Conservation (phyloP, 92 coral and sea anemone genomes). For the Bergia sp. region DNA sequence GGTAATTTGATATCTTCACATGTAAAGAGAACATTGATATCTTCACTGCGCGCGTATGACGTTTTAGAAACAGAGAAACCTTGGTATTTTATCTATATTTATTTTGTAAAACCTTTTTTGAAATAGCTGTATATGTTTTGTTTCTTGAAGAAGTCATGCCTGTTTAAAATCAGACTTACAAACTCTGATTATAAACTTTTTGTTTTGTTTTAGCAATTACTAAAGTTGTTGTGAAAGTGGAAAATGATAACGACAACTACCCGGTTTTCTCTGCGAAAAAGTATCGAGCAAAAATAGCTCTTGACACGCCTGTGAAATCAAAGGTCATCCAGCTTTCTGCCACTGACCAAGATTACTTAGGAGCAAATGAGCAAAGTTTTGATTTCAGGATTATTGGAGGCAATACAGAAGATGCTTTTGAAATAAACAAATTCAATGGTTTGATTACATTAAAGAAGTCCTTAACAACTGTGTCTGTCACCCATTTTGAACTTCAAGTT, state of each 20-base stretch:
- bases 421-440: slow-evolving; percentile 73
- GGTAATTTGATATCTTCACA: too few species aligned
- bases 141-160: not conserved
- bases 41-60: too few species aligned
- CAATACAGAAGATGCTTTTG: slow-evolving; percentile 76
- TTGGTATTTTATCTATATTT: too few species aligned
- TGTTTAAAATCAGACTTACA: too few species aligned
- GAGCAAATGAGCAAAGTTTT: slow-evolving; percentile 61
- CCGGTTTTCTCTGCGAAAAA: slow-evolving; percentile 79
- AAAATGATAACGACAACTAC: slow-evolving; percentile 67
- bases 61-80: too few species aligned
- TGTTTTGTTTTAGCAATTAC: slow-evolving; percentile 60
- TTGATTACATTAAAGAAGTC: slow-evolving; percentile 75
- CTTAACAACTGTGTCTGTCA: slow-evolving; percentile 79
- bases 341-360: slow-evolving; percentile 72
- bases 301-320: slow-evolving; percentile 65
- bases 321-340: slow-evolving; percentile 78
- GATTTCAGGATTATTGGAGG: slow-evolving; percentile 68
- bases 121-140: too few species aligned
- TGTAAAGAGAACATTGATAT: too few species aligned
- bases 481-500: slow-evolving; percentile 68
- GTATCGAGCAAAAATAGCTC: slow-evolving; percentile 71
- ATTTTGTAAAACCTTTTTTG: too few species aligned
- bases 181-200: not conserved
- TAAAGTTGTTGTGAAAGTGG: slow-evolving; percentile 61